Percentiles rank a stretch among this genome's conserved stretches.
phyloP scores from a whole-genome alignment of 2,797 vertebrate species.

The Gobio occitaniae region DNA sequence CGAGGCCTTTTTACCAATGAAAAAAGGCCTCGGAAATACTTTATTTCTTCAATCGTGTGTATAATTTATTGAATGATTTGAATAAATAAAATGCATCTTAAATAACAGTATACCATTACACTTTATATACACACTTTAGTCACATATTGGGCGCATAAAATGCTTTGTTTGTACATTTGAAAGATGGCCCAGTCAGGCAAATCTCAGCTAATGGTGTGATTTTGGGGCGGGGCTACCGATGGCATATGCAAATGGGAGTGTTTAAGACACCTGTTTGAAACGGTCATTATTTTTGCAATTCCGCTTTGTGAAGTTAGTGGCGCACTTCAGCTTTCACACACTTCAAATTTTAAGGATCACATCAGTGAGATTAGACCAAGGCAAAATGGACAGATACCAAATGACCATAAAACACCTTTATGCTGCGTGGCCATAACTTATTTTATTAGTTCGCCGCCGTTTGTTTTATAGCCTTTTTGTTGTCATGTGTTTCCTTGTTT shows the following conservation, averaged over 20 bases:
- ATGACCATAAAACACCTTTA: not conserved
- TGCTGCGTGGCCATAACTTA: not conserved
- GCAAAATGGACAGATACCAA: not conserved
- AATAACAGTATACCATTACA: not conserved
- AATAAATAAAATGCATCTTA: not conserved
- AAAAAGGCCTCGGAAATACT: too few relatives aligned
- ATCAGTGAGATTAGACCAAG: not conserved
- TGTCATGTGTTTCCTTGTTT: not conserved
- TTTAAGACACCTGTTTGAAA: slow-evolving; percentile 14
- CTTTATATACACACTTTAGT: not conserved
- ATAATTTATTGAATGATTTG: not conserved
- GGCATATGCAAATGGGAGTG: not conserved
- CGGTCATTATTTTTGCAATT: slow-evolving; percentile 12
- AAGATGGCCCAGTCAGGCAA: not conserved
- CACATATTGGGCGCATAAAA: not conserved
- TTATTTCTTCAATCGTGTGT: not conserved
- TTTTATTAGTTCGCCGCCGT: not conserved
- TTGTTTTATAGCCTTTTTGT: not conserved
- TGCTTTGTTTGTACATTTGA: not conserved
- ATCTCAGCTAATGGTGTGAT: not conserved
- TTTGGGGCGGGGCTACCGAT: not conserved
- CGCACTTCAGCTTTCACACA: slow-evolving; percentile 5
- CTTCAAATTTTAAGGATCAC: not conserved
- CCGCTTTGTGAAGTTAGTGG: slow-evolving; percentile 22
- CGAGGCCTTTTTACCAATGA: not conserved